phyloP scores from a whole-genome alignment of 2,113 vertebrate genomes.

The Vombatus ursinus region DNA sequence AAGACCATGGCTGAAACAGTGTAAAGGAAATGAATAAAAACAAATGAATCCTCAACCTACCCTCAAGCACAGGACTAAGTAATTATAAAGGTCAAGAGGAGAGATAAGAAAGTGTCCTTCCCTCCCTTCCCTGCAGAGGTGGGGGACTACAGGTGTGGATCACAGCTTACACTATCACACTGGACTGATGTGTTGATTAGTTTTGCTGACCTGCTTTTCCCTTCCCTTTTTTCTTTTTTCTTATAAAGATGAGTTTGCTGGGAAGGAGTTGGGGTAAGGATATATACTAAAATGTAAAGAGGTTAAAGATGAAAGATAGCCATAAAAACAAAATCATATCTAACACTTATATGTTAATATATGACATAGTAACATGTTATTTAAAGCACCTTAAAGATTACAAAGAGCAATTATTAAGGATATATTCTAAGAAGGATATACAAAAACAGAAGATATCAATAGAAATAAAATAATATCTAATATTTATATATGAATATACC shows the following conservation, averaged over 20 bases:
- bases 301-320: background rate
- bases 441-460: too few relatives aligned
- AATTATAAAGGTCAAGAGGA: background rate
- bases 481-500: too few relatives aligned
- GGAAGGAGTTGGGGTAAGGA: background rate
- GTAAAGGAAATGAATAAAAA: background rate
- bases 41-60: background rate
- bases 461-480: too few relatives aligned
- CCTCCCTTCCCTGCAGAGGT: background rate
- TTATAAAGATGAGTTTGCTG: background rate
- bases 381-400: too few relatives aligned
- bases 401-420: too few relatives aligned
- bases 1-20: background rate
- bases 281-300: background rate
- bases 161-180: background rate
- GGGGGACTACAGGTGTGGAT: background rate
- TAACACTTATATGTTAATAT: too few relatives aligned
- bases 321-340: background rate
- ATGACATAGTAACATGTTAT: too few relatives aligned
- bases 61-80: background rate
- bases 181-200: background rate
- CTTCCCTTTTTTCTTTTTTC: background rate
- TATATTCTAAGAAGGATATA: too few relatives aligned
- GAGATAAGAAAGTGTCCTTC: background rate
- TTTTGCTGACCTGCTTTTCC: background rate